Evolutionary conservation across 2,797 vertebrate species (phyloP).

Genomic region (Rhynchotus rufescens): DNA sequence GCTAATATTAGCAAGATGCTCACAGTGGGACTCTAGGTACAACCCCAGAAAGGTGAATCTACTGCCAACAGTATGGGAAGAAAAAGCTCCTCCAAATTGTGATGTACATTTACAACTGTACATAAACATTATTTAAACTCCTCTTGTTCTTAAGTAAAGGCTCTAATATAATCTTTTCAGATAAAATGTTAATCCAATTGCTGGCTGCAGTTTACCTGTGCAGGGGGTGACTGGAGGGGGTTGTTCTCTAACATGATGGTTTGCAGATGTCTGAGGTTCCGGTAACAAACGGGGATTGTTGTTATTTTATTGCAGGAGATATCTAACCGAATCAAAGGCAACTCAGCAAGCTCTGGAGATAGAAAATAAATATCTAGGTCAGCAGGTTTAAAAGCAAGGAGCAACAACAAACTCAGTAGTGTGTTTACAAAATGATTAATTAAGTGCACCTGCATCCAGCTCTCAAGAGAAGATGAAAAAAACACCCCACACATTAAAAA

Average conservation of each 20-base stretch:
- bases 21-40: neutral
- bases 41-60: neutral
- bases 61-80: neutral
- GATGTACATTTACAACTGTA: neutral
- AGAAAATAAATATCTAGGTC: conserved; percentile 35
- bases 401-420: neutral
- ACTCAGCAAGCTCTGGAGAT: conserved; percentile 88
- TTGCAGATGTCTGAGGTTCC: conserved; percentile 91
- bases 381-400: neutral
- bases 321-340: conserved; percentile 94
- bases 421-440: neutral
- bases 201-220: conserved; percentile 85
- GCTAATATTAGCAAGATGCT: neutral
- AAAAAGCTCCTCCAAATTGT: neutral
- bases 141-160: neutral
- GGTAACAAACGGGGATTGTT: conserved; percentile 91
- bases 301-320: conserved; percentile 98
- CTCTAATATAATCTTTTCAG: neutral
- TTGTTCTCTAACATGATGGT: conserved; percentile 95
- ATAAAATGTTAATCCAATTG: neutral
- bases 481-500: neutral
- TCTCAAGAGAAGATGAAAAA: neutral
- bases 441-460: neutral
- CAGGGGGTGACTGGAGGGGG: conserved; percentile 93
- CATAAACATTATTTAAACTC: neutral